Evolutionary conservation across 2,888 invertebrate genomes (phyloP).

Genomic region (Pristionchus japonicus): DNA sequence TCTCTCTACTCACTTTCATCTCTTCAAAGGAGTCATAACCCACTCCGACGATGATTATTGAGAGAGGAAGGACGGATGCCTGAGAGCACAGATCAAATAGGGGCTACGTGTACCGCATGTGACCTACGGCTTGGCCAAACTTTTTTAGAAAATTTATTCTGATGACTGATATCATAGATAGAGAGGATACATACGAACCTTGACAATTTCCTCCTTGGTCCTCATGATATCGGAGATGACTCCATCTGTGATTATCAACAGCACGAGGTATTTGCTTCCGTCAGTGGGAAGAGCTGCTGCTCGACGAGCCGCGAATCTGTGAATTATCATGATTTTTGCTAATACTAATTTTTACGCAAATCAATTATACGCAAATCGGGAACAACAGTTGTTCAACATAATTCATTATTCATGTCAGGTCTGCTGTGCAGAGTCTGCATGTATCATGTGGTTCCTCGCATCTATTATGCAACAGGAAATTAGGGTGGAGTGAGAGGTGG

Average conservation of each 20-base stretch:
- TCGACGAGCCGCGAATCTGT: slow-evolving; percentile 60
- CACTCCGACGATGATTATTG: slow-evolving; percentile 50
- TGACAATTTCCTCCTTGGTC: slow-evolving; percentile 65
- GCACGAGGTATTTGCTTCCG: slow-evolving; percentile 78
- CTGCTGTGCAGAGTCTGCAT: too few relatives aligned
- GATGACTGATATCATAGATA: not conserved
- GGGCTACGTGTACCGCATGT: not conserved
- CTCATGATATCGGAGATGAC: slow-evolving; percentile 80
- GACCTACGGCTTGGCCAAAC: too few relatives aligned
- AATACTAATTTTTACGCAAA: not conserved
- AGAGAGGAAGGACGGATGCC: slow-evolving; percentile 49
- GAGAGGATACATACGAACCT: slow-evolving; percentile 45
- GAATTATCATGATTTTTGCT: not conserved
- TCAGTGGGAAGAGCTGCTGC: slow-evolving; percentile 62
- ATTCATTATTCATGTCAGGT: too few relatives aligned
- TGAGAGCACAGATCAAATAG: not conserved
- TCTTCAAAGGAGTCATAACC: slow-evolving; percentile 51
- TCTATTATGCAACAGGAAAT: too few relatives aligned
- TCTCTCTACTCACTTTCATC: slow-evolving; percentile 74
- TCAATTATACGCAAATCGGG: too few relatives aligned
- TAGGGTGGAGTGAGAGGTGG: too few relatives aligned
- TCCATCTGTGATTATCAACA: slow-evolving; percentile 81
- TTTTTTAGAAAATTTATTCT: too few relatives aligned
- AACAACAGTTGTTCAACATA: too few relatives aligned
- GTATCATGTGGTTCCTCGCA: too few relatives aligned